Evolutionary conservation across 2,888 invertebrate species (phyloP), one percentile per base, ranked within the genome.

Genomic region (Heterodera filipjevi): DNA sequence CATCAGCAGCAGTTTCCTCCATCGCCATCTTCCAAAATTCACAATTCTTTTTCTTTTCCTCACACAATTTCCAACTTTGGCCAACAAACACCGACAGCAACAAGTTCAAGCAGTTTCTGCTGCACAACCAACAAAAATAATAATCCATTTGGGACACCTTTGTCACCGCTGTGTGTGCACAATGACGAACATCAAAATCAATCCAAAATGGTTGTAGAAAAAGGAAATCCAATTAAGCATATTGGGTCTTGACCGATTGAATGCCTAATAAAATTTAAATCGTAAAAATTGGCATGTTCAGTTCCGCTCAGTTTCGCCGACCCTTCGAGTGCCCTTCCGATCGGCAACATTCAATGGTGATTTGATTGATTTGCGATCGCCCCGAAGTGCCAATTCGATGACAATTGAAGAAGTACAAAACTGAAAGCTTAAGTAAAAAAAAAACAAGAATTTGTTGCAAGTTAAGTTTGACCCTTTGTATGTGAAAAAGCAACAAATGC

Each of bases 321-420:
- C 75, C 14, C 76, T 81, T 33, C 78, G 66, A 22, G 74, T 79
- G 53, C 77, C 80, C 53, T 66, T 73, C 46, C 75, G 71, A 19
- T 32, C 74, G 46, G 22, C 68, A 71, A 64, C 44, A 6, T 27
- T 70, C 49, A 82, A 84, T 71, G 85, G 85, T n/a, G 85, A 86
- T 77, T 77, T 86, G 68, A 86, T 86, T 44, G 86, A 86, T 80
- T 79, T 86, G 59, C 82, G 81, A n/a, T 78, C 68, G 14, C 64
- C 74, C 16, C 49, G 59, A 39, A 80, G 35, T 49, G 76, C 32
- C 27, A 74, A 35, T 46, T 49, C 66, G 44, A 76, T 78, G 22
- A 32, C 72, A 33, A 74, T 81, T 64, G 78, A 81, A 46, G 78
- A 78, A 76, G 72, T 81, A 64, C 19, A n/a, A 5, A 27, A 22